Evolutionary conservation across 2,888 invertebrate species (phyloP).

Genomic region (Pediacus dermestoides): DNA sequence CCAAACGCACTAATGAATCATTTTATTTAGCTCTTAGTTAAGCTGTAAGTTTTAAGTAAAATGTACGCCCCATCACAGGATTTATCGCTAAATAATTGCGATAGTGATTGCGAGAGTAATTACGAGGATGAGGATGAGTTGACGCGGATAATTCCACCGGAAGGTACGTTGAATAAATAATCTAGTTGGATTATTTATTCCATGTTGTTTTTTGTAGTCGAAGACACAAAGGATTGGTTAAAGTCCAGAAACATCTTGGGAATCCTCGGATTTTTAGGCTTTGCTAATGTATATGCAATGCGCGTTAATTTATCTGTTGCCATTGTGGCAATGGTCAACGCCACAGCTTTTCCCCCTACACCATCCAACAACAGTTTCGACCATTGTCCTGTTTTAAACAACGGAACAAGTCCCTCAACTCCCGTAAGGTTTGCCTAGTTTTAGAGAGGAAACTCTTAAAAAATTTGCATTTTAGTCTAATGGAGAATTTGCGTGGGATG

Average conservation of each 20-base stretch:
- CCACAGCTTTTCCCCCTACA: slow-evolving; percentile 58
- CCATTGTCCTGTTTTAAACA: slow-evolving; percentile 54
- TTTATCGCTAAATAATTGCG: slow-evolving; percentile 25
- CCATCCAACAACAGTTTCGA: slow-evolving; percentile 59
- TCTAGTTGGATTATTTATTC: slow-evolving; percentile 1
- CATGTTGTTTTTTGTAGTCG: slow-evolving; percentile 38
- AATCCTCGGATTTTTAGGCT: slow-evolving; percentile 81
- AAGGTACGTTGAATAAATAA: slow-evolving; percentile 34
- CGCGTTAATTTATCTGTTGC: slow-evolving; percentile 89
- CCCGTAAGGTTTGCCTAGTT: slow-evolving; percentile 26
- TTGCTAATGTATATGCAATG: slow-evolving; percentile 87
- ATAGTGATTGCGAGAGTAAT: slow-evolving; percentile 35
- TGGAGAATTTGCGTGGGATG: slow-evolving; percentile 77
- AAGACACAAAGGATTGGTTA: slow-evolving; percentile 64
- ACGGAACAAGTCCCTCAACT: slow-evolving; percentile 47
- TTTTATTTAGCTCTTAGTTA: no score
- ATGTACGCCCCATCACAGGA: slow-evolving; percentile 29
- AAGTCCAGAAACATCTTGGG: slow-evolving; percentile 76
- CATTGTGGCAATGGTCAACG: slow-evolving; percentile 91
- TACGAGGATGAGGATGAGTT: slow-evolving; percentile 46
- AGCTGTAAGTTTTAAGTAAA: no score
- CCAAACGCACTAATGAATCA: no score
- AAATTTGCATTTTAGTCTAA: slow-evolving; percentile 51
- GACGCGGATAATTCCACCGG: slow-evolving; percentile 47
- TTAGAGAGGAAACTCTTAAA: slow-evolving; percentile 2